A percentile compares a stretch with the other conserved stretches of the same genome.
Evolutionary conservation across 2,797 vertebrate genomes (phyloP).

Genomic region (Darevskia mixta): DNA sequence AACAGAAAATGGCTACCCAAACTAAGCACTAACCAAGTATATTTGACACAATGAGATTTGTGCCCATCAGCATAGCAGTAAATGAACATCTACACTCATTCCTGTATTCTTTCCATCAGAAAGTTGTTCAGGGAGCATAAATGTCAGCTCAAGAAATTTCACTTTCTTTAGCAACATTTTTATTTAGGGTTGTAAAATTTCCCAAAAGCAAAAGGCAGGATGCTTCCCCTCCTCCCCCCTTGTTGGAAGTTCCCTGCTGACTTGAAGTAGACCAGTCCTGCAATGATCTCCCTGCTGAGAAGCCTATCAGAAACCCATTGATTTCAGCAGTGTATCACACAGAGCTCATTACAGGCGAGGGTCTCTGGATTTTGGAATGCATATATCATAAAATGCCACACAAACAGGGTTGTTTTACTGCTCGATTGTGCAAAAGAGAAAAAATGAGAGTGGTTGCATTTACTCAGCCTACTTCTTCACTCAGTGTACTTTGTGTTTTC

Average conservation of each 20-base stretch:
- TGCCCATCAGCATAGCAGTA: not conserved
- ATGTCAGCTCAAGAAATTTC: not conserved
- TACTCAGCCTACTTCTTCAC: not conserved
- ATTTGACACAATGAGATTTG: not conserved
- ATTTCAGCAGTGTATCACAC: not conserved
- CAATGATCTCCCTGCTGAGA: constrained; percentile 29
- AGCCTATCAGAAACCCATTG: constrained; percentile 26
- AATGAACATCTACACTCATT: not conserved
- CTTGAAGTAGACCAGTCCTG: constrained; percentile 11
- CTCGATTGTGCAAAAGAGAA: constrained; percentile 8
- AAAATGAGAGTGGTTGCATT: not conserved
- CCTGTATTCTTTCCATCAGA: not conserved
- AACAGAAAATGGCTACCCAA: not conserved
- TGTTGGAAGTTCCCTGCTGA: constrained; percentile 4
- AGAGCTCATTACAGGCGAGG: not conserved
- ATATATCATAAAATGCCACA: constrained; percentile 23
- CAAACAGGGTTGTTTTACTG: constrained; percentile 6
- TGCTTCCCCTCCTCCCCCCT: not conserved
- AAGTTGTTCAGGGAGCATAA: not conserved
- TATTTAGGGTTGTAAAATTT: constrained; percentile 29
- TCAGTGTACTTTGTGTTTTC: not conserved
- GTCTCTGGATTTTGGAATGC: constrained; percentile 18
- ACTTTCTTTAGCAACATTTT: not conserved
- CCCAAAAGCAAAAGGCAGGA: not conserved
- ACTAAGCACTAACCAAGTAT: not conserved